Conservation (phyloP, 2,888 invertebrate species). For the Notodonta dromedarius region DNA sequence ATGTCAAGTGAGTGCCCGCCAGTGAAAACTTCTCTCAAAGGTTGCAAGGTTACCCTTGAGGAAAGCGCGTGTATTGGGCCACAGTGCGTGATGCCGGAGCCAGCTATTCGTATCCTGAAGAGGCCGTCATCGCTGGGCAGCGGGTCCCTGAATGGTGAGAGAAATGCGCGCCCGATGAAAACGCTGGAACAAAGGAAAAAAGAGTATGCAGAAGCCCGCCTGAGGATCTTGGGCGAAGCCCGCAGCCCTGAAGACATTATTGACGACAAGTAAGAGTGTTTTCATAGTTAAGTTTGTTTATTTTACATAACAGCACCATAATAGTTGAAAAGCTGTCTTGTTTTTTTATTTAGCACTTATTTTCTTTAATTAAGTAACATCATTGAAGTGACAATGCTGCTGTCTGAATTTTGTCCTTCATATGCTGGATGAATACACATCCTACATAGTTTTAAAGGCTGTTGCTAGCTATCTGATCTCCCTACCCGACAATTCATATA, state of each 20-base stretch:
- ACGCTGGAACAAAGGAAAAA: constrained; percentile 95
- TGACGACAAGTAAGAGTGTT: constrained; percentile 83
- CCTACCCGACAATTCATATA: too few relatives aligned
- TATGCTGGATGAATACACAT: neutral
- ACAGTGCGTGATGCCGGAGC: constrained; percentile 88
- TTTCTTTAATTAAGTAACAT: too few relatives aligned
- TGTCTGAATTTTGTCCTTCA: too few relatives aligned
- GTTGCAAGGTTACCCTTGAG: constrained; percentile 88
- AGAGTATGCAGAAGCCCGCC: constrained; percentile 96
- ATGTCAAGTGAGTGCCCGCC: constrained; percentile 67
- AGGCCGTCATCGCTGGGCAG: constrained; percentile 85
- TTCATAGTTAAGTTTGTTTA: constrained; percentile 20
- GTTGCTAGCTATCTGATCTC: too few relatives aligned
- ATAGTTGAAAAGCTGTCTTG: too few relatives aligned
- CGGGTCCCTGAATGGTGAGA: constrained; percentile 86
- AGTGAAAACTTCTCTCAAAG: constrained; percentile 81
- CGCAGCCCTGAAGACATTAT: constrained; percentile 90
- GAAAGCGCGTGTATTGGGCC: constrained; percentile 91
- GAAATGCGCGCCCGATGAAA: constrained; percentile 88
- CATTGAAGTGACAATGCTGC: too few relatives aligned
- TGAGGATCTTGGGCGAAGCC: constrained; percentile 95
- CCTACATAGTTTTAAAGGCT: too few relatives aligned
- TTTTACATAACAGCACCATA: constrained; percentile 38
- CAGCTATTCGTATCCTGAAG: constrained; percentile 93
- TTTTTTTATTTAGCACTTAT: too few relatives aligned